A percentile compares a stretch with the other conserved stretches of the same genome.
phyloP scores from a whole-genome alignment of 2,888 invertebrate genomes.

The Drosophila infuscata region DNA sequence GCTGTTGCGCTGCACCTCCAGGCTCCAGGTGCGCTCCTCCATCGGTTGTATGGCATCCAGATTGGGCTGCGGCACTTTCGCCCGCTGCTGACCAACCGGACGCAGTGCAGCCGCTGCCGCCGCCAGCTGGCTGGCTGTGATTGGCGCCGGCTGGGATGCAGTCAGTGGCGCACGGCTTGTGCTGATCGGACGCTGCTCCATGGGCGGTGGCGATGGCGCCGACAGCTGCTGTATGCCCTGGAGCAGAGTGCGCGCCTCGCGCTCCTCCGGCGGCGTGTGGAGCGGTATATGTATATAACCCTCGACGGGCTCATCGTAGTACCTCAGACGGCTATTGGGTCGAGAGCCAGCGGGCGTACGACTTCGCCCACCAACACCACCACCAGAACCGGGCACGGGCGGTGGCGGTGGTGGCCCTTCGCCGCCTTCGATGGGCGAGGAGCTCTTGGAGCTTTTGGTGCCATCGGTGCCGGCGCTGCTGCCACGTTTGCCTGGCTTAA shows the following conservation, averaged over 20 bases:
- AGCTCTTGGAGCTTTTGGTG: conserved; percentile 85
- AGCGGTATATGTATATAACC: conserved; percentile 90
- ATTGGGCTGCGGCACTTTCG: conserved; percentile 66
- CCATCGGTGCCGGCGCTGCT: conserved; percentile 79
- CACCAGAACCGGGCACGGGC: conserved; percentile 51
- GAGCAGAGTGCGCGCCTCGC: conserved; percentile 83
- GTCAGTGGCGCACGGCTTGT: conserved; percentile 32
- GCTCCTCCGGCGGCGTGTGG: conserved; percentile 90
- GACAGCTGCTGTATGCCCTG: conserved; percentile 80
- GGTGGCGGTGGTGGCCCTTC: conserved; percentile 66
- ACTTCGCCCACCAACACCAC: conserved; percentile 76
- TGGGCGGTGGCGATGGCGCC: conserved; percentile 72
- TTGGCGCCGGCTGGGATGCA: conserved; percentile 58
- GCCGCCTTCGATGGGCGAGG: conserved; percentile 82
- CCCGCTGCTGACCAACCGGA: conserved; percentile 53
- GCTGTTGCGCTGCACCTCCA: conserved; percentile 83
- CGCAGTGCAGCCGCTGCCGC: conserved; percentile 77
- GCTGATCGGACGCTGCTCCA: conserved; percentile 49
- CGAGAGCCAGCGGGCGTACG: conserved; percentile 84
- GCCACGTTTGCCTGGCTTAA: conserved; percentile 87
- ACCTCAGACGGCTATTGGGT: conserved; percentile 85
- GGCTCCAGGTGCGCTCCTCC: conserved; percentile 82
- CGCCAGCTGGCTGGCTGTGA: conserved; percentile 74
- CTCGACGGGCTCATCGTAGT: conserved; percentile 88
- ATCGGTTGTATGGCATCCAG: conserved; percentile 88